A percentile compares a stretch with the other conserved stretches of the same genome.
Evolutionary conservation across 1,140 invertebrate species (phyloP).

Genomic region (Bombus cullumanus): DNA sequence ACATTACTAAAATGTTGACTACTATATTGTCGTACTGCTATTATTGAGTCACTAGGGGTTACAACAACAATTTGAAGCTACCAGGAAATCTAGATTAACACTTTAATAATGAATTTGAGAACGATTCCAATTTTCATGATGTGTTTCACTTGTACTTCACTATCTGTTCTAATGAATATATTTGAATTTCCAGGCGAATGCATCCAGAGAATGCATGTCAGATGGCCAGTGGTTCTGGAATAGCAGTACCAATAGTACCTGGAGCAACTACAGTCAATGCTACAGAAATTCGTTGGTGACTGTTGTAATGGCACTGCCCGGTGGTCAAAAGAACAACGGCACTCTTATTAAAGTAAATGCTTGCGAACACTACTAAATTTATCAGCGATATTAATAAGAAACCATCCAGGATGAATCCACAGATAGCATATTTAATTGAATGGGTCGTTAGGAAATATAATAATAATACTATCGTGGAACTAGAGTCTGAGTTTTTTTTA

Average conservation of each 20-base stretch:
- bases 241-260: conserved; percentile 78
- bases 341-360: conserved; percentile 74
- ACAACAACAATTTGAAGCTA: too few species aligned
- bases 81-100: too few species aligned
- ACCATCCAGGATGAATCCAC: background rate
- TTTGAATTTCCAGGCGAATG: conserved; percentile 78
- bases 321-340: conserved; percentile 73
- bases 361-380: background rate
- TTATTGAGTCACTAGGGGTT: background rate
- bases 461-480: background rate
- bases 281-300: conserved; percentile 74
- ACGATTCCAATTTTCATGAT: too few species aligned
- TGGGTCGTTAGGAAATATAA: background rate
- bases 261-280: conserved; percentile 86
- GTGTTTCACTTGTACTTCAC: too few species aligned
- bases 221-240: conserved; percentile 85
- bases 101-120: too few species aligned
- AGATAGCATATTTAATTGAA: background rate
- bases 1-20: background rate
- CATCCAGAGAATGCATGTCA: conserved; percentile 83
- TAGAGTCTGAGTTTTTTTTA: background rate
- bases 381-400: too few species aligned
- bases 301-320: conserved; percentile 74
- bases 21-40: background rate
- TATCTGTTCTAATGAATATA: background rate